phyloP scores from a whole-genome alignment of 2,797 vertebrate species.

The Echeneis naucrates region DNA sequence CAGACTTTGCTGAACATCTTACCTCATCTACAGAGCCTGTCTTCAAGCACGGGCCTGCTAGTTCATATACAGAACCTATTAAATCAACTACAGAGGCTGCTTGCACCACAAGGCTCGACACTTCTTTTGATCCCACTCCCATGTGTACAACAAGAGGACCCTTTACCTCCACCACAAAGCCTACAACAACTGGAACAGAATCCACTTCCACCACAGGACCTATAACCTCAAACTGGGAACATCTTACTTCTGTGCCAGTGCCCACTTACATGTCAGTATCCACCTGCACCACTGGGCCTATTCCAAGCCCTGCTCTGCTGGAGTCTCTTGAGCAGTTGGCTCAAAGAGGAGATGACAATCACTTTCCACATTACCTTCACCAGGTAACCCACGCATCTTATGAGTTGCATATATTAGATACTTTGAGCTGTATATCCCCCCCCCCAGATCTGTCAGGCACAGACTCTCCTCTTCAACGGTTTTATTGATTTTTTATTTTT shows the following conservation, averaged over 20 bases:
- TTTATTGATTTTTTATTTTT: background rate
- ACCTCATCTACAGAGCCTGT: constrained; percentile 54
- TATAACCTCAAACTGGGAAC: constrained; percentile 40
- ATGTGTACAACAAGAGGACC: constrained; percentile 26
- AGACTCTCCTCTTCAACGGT: constrained; percentile 6
- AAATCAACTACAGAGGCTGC: constrained; percentile 31
- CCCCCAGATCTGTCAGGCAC: background rate
- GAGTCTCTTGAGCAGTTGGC: constrained; percentile 71
- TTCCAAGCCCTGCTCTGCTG: constrained; percentile 42
- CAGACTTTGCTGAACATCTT: constrained; percentile 34
- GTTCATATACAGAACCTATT: constrained; percentile 23
- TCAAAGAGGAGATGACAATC: constrained; percentile 77
- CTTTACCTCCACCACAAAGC: constrained; percentile 15
- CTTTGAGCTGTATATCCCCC: background rate
- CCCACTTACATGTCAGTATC: constrained; percentile 39
- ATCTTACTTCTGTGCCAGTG: constrained; percentile 43
- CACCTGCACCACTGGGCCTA: constrained; percentile 36
- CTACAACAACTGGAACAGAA: constrained; percentile 19
- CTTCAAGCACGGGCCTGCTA: background rate
- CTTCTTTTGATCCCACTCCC: constrained; percentile 23
- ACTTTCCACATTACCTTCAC: constrained; percentile 92
- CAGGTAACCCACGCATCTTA: constrained; percentile 83
- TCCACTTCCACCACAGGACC: constrained; percentile 37
- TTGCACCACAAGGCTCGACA: constrained; percentile 23
- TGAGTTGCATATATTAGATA: constrained; percentile 6